A percentile compares a stretch with the other conserved stretches of the same genome.
phyloP scores from a whole-genome alignment of 2,888 invertebrate genomes.

The Macrophya annulata region DNA sequence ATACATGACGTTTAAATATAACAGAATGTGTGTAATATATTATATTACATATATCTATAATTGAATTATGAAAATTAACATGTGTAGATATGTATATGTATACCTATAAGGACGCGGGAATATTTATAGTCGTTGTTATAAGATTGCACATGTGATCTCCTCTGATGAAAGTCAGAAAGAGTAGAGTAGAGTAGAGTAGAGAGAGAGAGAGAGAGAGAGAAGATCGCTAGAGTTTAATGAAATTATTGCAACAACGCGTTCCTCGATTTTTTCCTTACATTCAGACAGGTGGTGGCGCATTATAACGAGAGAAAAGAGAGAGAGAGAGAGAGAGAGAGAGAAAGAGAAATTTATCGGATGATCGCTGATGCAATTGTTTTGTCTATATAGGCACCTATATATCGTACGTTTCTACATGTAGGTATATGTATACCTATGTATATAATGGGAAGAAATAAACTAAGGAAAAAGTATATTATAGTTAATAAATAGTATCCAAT shows the following conservation, averaged over 20 bases:
- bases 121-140: not conserved
- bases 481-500: not conserved
- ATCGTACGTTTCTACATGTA: no score
- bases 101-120: no score
- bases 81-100: not conserved
- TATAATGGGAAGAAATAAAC: not conserved
- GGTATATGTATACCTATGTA: not conserved
- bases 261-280: not conserved
- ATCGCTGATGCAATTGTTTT: not conserved
- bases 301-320: not conserved
- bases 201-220: not conserved
- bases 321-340: slow-evolving; percentile 13
- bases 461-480: not conserved
- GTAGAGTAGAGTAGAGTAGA: not conserved
- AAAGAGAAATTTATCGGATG: slow-evolving; percentile 1
- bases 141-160: not conserved
- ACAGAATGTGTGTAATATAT: not conserved
- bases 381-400: no score
- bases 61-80: no score
- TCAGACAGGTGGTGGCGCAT: not conserved
- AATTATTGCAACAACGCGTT: not conserved
- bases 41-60: not conserved
- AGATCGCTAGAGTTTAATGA: slow-evolving; percentile 10
- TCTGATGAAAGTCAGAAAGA: not conserved
- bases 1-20: not conserved